phyloP scores from a whole-genome alignment of 2,888 invertebrate species.

The Bellardia bayeri region DNA sequence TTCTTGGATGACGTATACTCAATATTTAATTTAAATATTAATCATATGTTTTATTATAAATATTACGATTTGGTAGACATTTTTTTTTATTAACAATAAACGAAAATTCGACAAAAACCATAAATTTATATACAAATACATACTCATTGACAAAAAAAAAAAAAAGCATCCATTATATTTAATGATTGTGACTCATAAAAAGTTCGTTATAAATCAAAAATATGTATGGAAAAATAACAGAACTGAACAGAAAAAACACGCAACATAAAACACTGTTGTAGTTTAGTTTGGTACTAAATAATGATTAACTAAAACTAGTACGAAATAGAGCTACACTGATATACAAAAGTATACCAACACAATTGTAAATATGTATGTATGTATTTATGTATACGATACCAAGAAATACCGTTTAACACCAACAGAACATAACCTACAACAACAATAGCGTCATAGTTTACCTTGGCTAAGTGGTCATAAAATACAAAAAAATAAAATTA shows the following conservation, averaged over 20 bases:
- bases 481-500: neutral
- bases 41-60: neutral
- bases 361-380: neutral
- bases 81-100: conserved; percentile 2
- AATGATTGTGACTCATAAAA: conserved; percentile 46
- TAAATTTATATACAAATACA: conserved; percentile 7
- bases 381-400: neutral
- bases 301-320: conserved; percentile 32
- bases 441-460: conserved; percentile 73
- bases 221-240: neutral
- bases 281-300: conserved; percentile 35
- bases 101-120: neutral
- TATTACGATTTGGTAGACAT: neutral
- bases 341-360: neutral
- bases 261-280: conserved; percentile 32
- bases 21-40: neutral
- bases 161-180: conserved; percentile 31
- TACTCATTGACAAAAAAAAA: neutral
- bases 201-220: conserved; percentile 2
- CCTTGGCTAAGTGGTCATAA: conserved; percentile 71
- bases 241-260: neutral
- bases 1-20: neutral
- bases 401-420: conserved; percentile 30
- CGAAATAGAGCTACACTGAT: neutral
- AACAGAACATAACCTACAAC: conserved; percentile 57